These are phyloP conservation scores for Gymnoscopelus microlampas DNA, from an alignment of 2,797 vertebrate genomes.

Conservation along the genomic window DNA sequence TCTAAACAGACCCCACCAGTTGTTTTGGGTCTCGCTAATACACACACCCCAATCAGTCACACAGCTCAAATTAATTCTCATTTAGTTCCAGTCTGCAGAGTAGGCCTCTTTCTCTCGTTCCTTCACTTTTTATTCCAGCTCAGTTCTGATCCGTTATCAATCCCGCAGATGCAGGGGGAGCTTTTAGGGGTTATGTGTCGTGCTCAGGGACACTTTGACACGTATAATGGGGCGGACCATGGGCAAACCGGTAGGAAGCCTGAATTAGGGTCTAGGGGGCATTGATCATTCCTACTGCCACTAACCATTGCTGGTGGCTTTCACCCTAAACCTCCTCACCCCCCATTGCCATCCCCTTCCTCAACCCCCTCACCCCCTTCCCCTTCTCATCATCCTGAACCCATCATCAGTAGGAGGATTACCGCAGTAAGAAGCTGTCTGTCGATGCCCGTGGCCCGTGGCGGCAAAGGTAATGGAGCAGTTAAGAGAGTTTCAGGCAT, in stretches of 20 bases:
- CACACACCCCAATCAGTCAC: constrained; percentile 16
- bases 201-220: too few relatives aligned
- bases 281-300: constrained; percentile 29
- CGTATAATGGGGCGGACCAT: too few relatives aligned
- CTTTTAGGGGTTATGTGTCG: too few relatives aligned
- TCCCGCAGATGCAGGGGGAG: too few relatives aligned
- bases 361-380: neutral
- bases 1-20: constrained; percentile 29
- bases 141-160: neutral
- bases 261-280: constrained; percentile 22
- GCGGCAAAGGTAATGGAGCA: constrained; percentile 59
- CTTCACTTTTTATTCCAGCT: constrained; percentile 10
- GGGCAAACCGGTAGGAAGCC: neutral
- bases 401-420: constrained; percentile 49
- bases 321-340: constrained; percentile 6
- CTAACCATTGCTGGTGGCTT: too few relatives aligned
- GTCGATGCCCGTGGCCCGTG: constrained; percentile 47
- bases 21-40: constrained; percentile 18
- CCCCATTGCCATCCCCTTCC: neutral
- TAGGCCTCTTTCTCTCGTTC: constrained; percentile 27
- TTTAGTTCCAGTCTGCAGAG: constrained; percentile 29
- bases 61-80: constrained; percentile 13
- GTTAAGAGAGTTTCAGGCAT: constrained; percentile 67
- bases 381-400: constrained; percentile 13
- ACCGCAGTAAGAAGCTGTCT: constrained; percentile 58